Evolutionary conservation across 1,140 invertebrate genomes (phyloP), one percentile per base, ranked within the genome.

Genomic region (Neodiprion pinetum): DNA sequence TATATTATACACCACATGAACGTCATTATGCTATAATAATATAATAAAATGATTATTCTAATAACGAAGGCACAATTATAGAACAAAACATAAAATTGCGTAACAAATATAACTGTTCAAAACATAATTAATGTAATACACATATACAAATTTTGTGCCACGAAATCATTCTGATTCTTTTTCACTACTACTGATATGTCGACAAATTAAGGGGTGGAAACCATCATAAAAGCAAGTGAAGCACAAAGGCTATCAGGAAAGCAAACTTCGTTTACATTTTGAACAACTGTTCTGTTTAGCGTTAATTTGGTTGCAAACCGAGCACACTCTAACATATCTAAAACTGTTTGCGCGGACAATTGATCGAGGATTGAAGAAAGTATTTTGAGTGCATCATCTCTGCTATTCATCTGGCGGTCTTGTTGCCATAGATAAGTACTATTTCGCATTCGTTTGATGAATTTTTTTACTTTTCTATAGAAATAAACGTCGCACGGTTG

Each of bases 311-410:
- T n/a, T 10, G 50, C 49, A 70, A 65, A 76, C 77, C 77, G 75
- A 0, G 77, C 77, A 50, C 74, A 78, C 49, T 70, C 8, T 11
- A 78, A 14, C 74, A 78, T 78, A 14, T 72, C 40, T 23, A 23
- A 8, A 65, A 78, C 75, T 21, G 70, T 53, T 0, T 40, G 71
- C 8, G 72, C 69, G 10, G 48, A 67, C 7, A 76, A 50, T 28
- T 78, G 72, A 67, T 78, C 61, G 47, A 72, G 74, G 10, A 75
- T 53, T 21, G 76, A 28, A 5, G 75, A 48, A 49, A 76, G 74
- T 2, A 78, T 73, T 73, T 76, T 76, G 12, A 78, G 70, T 12
- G 67, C 71, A 71, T 78, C 77, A 47, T 76, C 74, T 61, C 74
- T 49, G 3, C 40, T 50, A 48, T 53, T 67, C 0, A 77, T 11